Conservation (phyloP, 2,888 invertebrate genomes). For the Ectemnius cavifrons region DNA sequence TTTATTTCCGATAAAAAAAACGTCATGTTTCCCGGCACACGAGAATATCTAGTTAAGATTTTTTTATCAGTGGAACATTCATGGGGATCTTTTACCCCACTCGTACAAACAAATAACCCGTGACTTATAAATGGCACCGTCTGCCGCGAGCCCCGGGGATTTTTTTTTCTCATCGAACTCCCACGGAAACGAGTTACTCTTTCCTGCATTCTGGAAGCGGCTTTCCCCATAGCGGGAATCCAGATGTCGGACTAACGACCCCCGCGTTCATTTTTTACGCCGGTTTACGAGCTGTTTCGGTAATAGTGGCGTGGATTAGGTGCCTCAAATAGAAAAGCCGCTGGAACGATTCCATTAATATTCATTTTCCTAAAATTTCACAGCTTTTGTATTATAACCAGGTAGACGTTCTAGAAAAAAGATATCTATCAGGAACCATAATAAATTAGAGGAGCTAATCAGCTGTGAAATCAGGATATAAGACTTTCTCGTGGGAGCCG, state of each 20-base stretch:
- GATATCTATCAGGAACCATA: neutral
- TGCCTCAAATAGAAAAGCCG: neutral
- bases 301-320: conserved; percentile 27
- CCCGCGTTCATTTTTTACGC: conserved; percentile 45
- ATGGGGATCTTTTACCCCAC: conserved; percentile 26
- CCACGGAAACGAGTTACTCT: conserved; percentile 62
- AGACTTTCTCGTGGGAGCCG: conserved; percentile 25
- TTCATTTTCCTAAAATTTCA: too few species aligned
- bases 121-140: conserved; percentile 44
- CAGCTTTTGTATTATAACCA: too few species aligned
- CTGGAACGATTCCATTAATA: too few species aligned
- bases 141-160: conserved; percentile 36
- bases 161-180: conserved; percentile 57
- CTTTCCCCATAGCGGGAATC: conserved; percentile 48
- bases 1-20: neutral
- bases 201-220: conserved; percentile 47
- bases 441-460: neutral
- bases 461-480: conserved; percentile 31
- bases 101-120: conserved; percentile 40
- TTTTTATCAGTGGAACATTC: conserved; percentile 30
- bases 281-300: conserved; percentile 12
- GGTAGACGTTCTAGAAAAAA: too few species aligned
- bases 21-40: neutral
- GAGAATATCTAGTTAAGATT: conserved; percentile 8
- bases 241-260: conserved; percentile 59